Base-by-base conservation (phyloP, 2,888 invertebrate genomes). In the Hyppa rectilinea region DNA sequence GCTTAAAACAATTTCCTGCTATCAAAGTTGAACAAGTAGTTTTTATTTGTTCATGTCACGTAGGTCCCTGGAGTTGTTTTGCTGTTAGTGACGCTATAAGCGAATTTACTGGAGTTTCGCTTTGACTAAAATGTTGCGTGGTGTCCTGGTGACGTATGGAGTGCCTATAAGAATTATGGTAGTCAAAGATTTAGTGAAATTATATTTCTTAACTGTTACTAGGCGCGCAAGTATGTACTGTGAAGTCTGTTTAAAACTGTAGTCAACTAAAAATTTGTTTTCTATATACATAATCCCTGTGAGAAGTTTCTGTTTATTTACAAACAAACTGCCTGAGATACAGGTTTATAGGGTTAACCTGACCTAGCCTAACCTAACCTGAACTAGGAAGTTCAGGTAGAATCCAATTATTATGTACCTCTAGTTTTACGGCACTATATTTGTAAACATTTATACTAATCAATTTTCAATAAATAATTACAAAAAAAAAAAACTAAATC, bases 1-100 rank as follows among this genome's bases (percentile, higher is more conserved):
- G 76, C 91, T 92, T 92, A 91, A 93, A 92, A 92, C 93, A 93
- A 93, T 93, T 93, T 92, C 90, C 90, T 87, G 86, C 91, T 90
- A 92, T 92, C 91, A 92, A 92, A 93, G 90, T 92, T 91, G 89
- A 89, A 87, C 87, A 82, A 86, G 88, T 88, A 90, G 92, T 92
- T 92, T 91, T 92, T 92, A 91, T 92, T 92, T 92, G 91, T 92
- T 92, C 92, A 85, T 86, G 87, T 90, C 92, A 92, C 92, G 92
- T 92, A 84, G 83, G 88, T 91, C 93, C 90, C 92, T 70, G 52
- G 92, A 90, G 93, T 89, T 92, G 92, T 92, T 83, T 91, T 91
- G 90, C 90, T 90, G 89, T 90, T 91, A 92, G 91, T 90, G 88
- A 90, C 88, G 89, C 91, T 92, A 89, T 92, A 92, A 92, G 90